A percentile compares a stretch with the other conserved stretches of the same genome.
These are phyloP conservation scores for Notothenia coriiceps DNA, from an alignment of 2,113 vertebrate species.

Conservation along the genomic window DNA sequence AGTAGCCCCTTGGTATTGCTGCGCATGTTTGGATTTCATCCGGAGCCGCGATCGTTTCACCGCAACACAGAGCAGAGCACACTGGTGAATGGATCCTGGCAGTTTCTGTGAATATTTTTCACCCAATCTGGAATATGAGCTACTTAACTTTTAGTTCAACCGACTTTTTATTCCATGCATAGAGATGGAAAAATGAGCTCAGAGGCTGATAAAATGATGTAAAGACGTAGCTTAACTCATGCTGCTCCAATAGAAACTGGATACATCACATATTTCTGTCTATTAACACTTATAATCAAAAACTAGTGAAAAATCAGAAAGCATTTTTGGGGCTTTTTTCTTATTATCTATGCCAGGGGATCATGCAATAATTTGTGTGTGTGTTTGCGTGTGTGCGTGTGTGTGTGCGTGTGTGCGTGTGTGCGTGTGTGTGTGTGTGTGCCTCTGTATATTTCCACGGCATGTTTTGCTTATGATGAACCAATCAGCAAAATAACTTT, in stretches of 20 bases:
- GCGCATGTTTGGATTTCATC: conserved; percentile 81
- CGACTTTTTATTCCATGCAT: conserved; percentile 10
- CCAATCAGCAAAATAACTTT: too few relatives aligned
- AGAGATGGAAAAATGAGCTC: conserved; percentile 13
- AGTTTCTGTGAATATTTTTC: conserved; percentile 55
- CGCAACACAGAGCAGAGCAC: conserved; percentile 66
- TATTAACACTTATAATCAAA: not conserved
- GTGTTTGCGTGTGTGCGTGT: too few relatives aligned
- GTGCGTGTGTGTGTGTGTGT: too few relatives aligned
- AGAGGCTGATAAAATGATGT: conserved; percentile 18
- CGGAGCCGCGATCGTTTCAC: conserved; percentile 56
- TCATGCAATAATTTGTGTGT: too few relatives aligned
- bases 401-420: too few relatives aligned
- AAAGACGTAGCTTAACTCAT: not conserved
- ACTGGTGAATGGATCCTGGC: conserved; percentile 50
- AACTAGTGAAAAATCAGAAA: not conserved
- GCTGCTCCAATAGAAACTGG: conserved; percentile 12
- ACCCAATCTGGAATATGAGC: conserved; percentile 13
- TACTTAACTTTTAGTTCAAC: conserved; percentile 29
- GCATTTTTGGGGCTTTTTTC: too few relatives aligned
- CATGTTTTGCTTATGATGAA: too few relatives aligned
- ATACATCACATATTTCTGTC: not conserved
- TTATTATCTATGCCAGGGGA: too few relatives aligned
- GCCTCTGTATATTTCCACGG: too few relatives aligned
- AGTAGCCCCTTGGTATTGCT: conserved; percentile 59